Percentiles rank a stretch among this genome's conserved stretches.
These are phyloP conservation scores for Teleogryllus oceanicus DNA, from an alignment of 2,888 invertebrate genomes.

Conservation along the genomic window DNA sequence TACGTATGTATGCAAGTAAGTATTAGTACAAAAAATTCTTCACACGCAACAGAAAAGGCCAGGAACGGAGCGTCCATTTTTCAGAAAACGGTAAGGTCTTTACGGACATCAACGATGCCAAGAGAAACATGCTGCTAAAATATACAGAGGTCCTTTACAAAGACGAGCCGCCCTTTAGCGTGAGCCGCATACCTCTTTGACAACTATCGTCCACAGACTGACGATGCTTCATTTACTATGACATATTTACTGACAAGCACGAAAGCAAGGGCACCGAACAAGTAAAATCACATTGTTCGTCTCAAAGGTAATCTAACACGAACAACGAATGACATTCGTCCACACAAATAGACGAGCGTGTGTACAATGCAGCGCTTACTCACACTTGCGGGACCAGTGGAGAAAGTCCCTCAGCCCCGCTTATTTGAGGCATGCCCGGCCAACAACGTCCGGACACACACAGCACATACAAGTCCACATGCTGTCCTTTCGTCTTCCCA, in stretches of 20 bases:
- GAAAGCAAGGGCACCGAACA: neutral
- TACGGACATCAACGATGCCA: too few relatives aligned
- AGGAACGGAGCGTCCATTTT: too few relatives aligned
- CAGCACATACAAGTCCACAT: too few relatives aligned
- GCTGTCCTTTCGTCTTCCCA: too few relatives aligned
- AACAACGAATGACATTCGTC: slow-evolving; percentile 18
- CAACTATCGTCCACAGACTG: neutral
- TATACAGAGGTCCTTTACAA: too few relatives aligned
- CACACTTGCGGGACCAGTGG: neutral
- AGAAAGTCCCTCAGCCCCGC: neutral
- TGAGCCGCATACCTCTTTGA: neutral
- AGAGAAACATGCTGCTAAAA: too few relatives aligned
- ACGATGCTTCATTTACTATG: neutral
- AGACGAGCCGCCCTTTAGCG: neutral
- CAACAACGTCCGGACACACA: neutral
- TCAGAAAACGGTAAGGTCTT: too few relatives aligned
- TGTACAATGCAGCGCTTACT: neutral
- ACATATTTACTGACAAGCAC: neutral
- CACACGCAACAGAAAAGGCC: too few relatives aligned
- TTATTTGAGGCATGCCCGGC: neutral
- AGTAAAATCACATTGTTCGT: slow-evolving; percentile 2
- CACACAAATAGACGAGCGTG: neutral
- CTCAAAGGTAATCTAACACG: slow-evolving; percentile 1
- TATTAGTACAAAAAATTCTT: too few relatives aligned
- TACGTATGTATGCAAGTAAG: too few relatives aligned